These are phyloP conservation scores for Panorpa germanica DNA, from an alignment of 2,888 invertebrate genomes.

Conservation along the genomic window DNA sequence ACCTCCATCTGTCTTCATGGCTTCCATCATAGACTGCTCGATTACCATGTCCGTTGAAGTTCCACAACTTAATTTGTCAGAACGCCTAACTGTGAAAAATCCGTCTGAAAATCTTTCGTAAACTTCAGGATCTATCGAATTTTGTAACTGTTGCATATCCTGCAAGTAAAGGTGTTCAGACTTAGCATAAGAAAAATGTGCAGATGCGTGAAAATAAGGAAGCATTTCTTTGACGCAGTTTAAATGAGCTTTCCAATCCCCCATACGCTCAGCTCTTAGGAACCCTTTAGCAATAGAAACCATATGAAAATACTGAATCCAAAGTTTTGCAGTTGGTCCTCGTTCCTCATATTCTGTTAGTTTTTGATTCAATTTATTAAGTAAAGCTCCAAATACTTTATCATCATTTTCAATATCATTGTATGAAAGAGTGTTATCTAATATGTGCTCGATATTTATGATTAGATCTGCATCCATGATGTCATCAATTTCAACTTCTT, in stretches of 20 bases:
- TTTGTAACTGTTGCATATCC: too few relatives aligned
- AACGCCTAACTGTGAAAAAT: slow-evolving; percentile 19
- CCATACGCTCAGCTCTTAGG: slow-evolving; percentile 20
- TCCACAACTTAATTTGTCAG: slow-evolving; percentile 20
- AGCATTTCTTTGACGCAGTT: slow-evolving; percentile 19
- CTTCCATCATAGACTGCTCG: slow-evolving; percentile 17
- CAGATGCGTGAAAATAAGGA: too few relatives aligned
- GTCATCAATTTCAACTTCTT: too few relatives aligned
- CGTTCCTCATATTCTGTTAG: slow-evolving; percentile 15
- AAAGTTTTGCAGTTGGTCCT: slow-evolving; percentile 19
- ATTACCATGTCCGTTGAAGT: slow-evolving; percentile 17
- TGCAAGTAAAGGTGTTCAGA: too few relatives aligned
- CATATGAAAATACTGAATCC: slow-evolving; percentile 19
- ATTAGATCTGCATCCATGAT: too few relatives aligned
- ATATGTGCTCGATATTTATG: too few relatives aligned
- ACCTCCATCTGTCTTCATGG: slow-evolving; percentile 21
- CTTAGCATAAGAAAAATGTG: too few relatives aligned
- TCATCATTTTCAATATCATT: slow-evolving; percentile 17
- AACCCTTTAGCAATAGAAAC: slow-evolving; percentile 20
- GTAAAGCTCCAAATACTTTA: slow-evolving; percentile 15
- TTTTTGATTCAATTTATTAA: slow-evolving; percentile 16
- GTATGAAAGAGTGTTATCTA: slow-evolving; percentile 16
- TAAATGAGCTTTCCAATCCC: slow-evolving; percentile 21
- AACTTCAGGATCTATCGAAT: slow-evolving; percentile 16
- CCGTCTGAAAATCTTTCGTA: slow-evolving; percentile 17